Conservation (phyloP, 1,140 invertebrate species). For the Drosophila erecta region DNA sequence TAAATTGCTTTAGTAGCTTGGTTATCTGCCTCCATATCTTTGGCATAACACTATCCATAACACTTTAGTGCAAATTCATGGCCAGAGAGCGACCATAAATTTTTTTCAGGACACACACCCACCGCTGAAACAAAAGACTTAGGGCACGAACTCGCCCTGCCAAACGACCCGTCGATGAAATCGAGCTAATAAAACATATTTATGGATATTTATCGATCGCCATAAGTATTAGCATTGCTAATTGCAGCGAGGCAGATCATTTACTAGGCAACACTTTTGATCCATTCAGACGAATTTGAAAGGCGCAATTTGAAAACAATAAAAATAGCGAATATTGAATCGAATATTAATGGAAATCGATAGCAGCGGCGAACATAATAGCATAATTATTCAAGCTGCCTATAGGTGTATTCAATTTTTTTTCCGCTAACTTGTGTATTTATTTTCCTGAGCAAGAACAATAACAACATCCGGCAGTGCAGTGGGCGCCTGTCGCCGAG, state of each 20-base stretch:
- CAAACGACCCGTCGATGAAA: slow-evolving; percentile 9
- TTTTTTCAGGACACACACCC: slow-evolving; percentile 39
- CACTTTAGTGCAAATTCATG: slow-evolving; percentile 39
- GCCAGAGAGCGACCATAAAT: slow-evolving; percentile 50
- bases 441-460: slow-evolving; percentile 35
- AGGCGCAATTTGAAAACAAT: slow-evolving; percentile 69
- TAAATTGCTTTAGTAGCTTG: slow-evolving; percentile 19
- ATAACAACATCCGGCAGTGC: slow-evolving; percentile 74
- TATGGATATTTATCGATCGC: slow-evolving; percentile 52
- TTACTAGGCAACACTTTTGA: slow-evolving; percentile 55
- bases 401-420: slow-evolving; percentile 2
- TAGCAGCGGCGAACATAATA: slow-evolving; percentile 44
- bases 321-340: slow-evolving; percentile 37
- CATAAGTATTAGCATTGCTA: slow-evolving; percentile 67
- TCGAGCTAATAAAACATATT: slow-evolving; percentile 61
- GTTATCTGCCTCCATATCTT: slow-evolving; percentile 20
- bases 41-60: background rate
- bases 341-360: slow-evolving; percentile 27
- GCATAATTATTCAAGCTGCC: slow-evolving; percentile 60
- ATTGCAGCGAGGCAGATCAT: slow-evolving; percentile 62
- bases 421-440: slow-evolving; percentile 12
- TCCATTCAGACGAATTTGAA: slow-evolving; percentile 54
- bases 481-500: slow-evolving; percentile 72
- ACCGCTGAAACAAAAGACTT: slow-evolving; percentile 72
- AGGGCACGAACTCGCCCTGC: slow-evolving; percentile 70